A percentile compares a stretch with the other conserved stretches of the same genome.
phyloP scores from a whole-genome alignment of 2,113 vertebrate species.

The Oreotrochilus melanogaster region DNA sequence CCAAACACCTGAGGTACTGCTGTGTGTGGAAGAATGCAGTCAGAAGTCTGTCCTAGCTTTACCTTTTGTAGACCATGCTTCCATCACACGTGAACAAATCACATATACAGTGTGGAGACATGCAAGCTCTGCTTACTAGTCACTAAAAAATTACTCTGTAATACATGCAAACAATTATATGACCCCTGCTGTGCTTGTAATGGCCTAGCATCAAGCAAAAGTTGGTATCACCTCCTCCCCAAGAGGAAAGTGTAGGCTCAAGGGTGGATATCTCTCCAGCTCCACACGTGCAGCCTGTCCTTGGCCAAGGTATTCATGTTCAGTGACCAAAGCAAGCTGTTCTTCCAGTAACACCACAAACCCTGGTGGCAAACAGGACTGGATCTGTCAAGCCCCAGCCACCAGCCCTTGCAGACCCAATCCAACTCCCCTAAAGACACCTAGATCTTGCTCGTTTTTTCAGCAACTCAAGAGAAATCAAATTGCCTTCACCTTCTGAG shows the following conservation, averaged over 20 bases:
- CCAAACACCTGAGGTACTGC: background rate
- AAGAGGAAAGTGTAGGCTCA: background rate
- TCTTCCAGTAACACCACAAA: background rate
- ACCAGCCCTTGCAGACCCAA: background rate
- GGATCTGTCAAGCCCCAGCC: background rate
- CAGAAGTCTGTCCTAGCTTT: background rate
- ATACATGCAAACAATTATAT: background rate
- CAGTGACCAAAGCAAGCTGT: background rate
- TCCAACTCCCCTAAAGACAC: background rate
- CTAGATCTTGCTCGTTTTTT: background rate
- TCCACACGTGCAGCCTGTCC: background rate
- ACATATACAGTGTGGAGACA: background rate
- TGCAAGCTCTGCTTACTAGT: background rate
- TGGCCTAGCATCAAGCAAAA: background rate
- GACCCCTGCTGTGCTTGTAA: background rate
- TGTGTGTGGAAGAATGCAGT: background rate
- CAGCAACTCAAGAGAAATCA: background rate
- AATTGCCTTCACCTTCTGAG: slow-evolving; percentile 84
- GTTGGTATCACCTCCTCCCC: background rate
- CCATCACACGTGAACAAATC: background rate
- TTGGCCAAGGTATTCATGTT: background rate
- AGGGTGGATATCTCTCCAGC: background rate
- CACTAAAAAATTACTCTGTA: background rate
- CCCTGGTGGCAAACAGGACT: background rate
- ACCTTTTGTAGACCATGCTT: background rate